Percentiles rank a stretch among this genome's conserved stretches.
phyloP scores from a whole-genome alignment of 2,797 vertebrate genomes.

The Micromesistius poutassou region DNA sequence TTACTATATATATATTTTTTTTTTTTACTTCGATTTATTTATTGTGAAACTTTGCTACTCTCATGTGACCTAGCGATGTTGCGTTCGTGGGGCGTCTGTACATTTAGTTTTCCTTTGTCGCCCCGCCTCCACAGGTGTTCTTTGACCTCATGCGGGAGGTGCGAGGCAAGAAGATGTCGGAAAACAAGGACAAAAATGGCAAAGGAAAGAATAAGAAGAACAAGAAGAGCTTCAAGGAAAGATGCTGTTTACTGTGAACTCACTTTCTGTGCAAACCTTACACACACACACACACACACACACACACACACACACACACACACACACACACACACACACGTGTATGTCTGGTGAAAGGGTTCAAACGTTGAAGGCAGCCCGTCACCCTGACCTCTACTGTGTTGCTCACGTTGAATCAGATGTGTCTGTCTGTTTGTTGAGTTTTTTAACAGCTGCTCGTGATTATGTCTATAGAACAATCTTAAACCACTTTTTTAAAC shows the following conservation, averaged over 20 bases:
- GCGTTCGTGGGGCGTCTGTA: background rate
- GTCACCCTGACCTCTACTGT: conserved; percentile 24
- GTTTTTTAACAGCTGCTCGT: conserved; percentile 45
- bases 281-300: conserved; percentile 36
- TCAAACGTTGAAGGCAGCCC: conserved; percentile 4
- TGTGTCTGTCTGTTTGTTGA: conserved; percentile 11
- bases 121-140: conserved; percentile 79
- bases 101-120: background rate
- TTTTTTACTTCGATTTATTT: background rate
- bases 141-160: conserved; percentile 99
- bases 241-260: conserved; percentile 95
- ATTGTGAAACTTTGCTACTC: background rate
- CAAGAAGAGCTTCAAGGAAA: conserved; percentile 95
- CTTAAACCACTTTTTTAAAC: conserved; percentile 30
- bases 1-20: no score
- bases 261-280: conserved; percentile 38
- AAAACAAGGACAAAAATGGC: conserved; percentile 98
- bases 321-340: conserved; percentile 28
- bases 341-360: conserved; percentile 33
- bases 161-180: conserved; percentile 94
- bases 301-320: conserved; percentile 33
- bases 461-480: conserved; percentile 48
- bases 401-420: conserved; percentile 37
- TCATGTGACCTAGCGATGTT: background rate
- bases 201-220: conserved; percentile 94